Conservation (phyloP, 2,113 vertebrate genomes). For the Lichenostomus cassidix region DNA sequence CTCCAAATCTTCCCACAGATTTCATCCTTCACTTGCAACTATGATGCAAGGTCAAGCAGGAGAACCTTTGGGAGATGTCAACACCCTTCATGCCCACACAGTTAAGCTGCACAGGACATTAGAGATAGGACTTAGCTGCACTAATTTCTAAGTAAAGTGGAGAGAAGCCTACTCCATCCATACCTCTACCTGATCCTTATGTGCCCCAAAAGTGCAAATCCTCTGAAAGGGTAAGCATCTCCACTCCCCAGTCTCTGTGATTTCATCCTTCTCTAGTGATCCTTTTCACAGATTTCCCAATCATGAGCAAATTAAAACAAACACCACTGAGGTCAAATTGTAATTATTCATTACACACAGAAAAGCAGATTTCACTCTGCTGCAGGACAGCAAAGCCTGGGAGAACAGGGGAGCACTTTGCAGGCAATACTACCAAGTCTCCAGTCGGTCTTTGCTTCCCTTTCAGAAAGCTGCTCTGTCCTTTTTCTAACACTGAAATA, state of each 20-base stretch:
- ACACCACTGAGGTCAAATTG: not conserved
- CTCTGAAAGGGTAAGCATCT: not conserved
- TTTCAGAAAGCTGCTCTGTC: not conserved
- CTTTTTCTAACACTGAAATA: not conserved
- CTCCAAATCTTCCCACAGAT: not conserved
- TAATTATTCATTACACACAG: not conserved
- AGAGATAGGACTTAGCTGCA: not conserved
- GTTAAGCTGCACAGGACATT: not conserved
- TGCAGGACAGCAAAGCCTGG: not conserved
- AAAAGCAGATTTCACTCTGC: not conserved
- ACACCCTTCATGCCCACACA: not conserved
- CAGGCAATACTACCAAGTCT: not conserved
- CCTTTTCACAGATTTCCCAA: not conserved
- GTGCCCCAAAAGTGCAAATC: not conserved
- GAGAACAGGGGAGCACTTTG: not conserved
- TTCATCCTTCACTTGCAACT: not conserved
- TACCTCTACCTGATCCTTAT: fast-evolving
- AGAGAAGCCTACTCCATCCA: not conserved
- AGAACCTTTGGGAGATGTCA: not conserved
- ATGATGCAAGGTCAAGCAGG: not conserved
- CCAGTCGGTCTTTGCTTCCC: not conserved
- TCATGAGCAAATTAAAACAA: not conserved
- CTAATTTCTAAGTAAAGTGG: not conserved
- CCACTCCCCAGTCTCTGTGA: not conserved
- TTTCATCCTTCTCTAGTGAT: not conserved